A percentile compares a stretch with the other conserved stretches of the same genome.
Conservation (phyloP, 1,140 invertebrate genomes). For the Phortica variegata region DNA sequence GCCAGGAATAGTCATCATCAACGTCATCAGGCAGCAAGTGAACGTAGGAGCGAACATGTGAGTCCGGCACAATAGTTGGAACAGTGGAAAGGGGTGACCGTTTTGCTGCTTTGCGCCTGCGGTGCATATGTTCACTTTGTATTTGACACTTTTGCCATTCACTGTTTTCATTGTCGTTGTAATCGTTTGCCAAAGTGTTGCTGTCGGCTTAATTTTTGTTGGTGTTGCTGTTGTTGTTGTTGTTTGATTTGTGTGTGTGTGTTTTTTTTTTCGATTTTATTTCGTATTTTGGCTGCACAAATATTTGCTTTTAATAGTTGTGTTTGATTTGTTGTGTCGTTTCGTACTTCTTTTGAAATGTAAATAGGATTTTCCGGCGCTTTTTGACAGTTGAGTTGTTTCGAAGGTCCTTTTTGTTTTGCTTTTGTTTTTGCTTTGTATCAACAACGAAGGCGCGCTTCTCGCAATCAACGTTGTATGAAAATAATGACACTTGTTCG, state of each 20-base stretch:
- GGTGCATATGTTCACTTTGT: slow-evolving; percentile 53
- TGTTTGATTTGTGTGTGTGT: slow-evolving; percentile 16
- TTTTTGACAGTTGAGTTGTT: slow-evolving; percentile 43
- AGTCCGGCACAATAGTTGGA: not conserved
- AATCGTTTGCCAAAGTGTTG: no score
- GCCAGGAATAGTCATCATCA: slow-evolving; percentile 42
- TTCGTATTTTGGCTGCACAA: slow-evolving; percentile 36
- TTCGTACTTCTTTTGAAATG: slow-evolving; percentile 41
- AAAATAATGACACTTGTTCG: slow-evolving; percentile 51
- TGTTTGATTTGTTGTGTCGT: not conserved
- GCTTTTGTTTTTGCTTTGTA: no score
- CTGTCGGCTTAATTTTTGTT: no score
- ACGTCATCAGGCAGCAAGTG: slow-evolving; percentile 14
- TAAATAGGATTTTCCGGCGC: slow-evolving; percentile 51
- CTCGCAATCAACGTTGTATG: no score
- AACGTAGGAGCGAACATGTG: slow-evolving; percentile 21
- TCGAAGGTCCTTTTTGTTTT: no score
- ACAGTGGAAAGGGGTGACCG: slow-evolving; percentile 27
- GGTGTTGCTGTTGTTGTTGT: no score
- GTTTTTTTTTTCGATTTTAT: slow-evolving; percentile 13
- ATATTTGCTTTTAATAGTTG: slow-evolving; percentile 57
- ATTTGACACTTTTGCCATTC: not conserved
- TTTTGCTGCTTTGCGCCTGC: slow-evolving; percentile 16
- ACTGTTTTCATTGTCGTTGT: slow-evolving; percentile 1
- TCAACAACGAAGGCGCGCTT: no score